Conservation (phyloP, 2,797 vertebrate genomes). For the Eidolon dupreanum region DNA sequence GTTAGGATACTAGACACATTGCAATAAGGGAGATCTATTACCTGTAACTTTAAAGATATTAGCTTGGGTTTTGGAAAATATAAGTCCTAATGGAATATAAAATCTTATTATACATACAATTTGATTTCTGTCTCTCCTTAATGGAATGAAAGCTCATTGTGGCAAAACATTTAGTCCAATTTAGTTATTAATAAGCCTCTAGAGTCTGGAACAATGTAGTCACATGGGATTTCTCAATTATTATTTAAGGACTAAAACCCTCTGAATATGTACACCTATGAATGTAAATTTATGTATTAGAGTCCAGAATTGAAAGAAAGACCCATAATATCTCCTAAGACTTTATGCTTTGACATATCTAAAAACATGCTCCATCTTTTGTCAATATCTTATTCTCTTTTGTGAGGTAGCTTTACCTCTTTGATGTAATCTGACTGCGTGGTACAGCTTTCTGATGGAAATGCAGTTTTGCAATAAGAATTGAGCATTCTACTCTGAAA, state of each 20-base stretch:
- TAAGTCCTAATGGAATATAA: not conserved
- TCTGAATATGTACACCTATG: not conserved
- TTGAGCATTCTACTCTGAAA: not conserved
- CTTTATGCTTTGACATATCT: not conserved
- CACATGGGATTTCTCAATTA: not conserved
- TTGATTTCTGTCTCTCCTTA: not conserved
- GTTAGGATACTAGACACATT: not conserved
- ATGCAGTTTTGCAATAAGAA: constrained; percentile 32
- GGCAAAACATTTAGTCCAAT: not conserved
- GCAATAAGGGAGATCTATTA: not conserved
- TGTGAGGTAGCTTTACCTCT: not conserved
- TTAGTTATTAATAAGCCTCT: not conserved
- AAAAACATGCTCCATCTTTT: not conserved
- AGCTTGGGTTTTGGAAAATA: not conserved
- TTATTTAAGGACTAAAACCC: not conserved
- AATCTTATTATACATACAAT: not conserved
- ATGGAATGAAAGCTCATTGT: not conserved
- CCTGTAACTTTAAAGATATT: not conserved
- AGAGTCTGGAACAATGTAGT: not conserved
- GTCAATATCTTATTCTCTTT: not conserved
- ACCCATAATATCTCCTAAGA: not conserved
- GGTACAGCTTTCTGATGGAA: not conserved
- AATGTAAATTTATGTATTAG: not conserved
- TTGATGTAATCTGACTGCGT: not conserved
- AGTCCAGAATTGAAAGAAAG: not conserved